phyloP scores from a whole-genome alignment of 2,797 vertebrate species.

The Salmo trutta region DNA sequence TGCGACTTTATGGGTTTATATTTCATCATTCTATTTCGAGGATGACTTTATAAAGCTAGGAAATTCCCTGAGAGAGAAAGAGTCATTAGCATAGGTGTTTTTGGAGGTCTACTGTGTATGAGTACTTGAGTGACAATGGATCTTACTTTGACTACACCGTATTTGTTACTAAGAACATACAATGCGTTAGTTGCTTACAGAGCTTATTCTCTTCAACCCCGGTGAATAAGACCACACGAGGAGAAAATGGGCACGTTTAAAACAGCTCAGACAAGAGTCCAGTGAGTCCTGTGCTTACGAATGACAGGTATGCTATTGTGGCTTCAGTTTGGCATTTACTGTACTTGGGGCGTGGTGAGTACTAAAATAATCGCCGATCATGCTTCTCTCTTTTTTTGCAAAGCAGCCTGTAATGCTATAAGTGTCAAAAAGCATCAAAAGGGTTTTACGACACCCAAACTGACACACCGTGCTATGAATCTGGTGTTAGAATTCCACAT shows the following conservation, averaged over 20 bases:
- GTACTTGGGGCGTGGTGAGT: not conserved
- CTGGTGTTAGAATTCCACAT: not conserved
- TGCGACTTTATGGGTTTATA: conserved; percentile 61
- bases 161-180: not conserved
- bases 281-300: not conserved
- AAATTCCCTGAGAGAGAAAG: conserved; percentile 37
- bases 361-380: not conserved
- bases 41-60: conserved; percentile 56
- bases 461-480: not conserved
- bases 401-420: not conserved
- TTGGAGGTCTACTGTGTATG: conserved; percentile 8
- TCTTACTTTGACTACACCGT: not conserved
- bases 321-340: not conserved
- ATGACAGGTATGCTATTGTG: not conserved
- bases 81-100: conserved; percentile 25
- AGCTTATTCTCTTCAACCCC: not conserved
- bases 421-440: not conserved
- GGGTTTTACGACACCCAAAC: not conserved
- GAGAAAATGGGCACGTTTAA: not conserved
- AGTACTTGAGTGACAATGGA: not conserved
- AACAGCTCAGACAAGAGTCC: not conserved
- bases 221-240: not conserved
- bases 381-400: not conserved
- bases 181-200: not conserved
- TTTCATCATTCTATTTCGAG: conserved; percentile 67